Percentiles rank a stretch among this genome's conserved stretches.
Evolutionary conservation across 1,140 invertebrate species (phyloP).

Genomic region (Himalopsyche phryganea): DNA sequence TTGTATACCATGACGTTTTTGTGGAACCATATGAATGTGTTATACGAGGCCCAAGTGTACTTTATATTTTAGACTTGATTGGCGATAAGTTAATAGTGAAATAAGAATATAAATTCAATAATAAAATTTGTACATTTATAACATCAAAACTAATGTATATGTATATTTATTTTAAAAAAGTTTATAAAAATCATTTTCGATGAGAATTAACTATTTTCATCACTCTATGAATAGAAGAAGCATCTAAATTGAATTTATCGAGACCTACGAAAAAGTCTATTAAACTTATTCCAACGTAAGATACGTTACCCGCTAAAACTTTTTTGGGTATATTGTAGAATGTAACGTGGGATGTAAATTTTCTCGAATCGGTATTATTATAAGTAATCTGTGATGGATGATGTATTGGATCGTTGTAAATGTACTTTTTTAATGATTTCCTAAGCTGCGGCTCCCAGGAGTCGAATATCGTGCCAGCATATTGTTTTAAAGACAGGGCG

Average conservation of each 20-base stretch:
- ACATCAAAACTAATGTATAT: not conserved
- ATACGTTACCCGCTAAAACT: constrained; percentile 37
- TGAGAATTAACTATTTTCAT: constrained; percentile 14
- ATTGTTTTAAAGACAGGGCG: constrained; percentile 56
- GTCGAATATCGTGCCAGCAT: constrained; percentile 52
- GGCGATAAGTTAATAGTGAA: too few relatives aligned
- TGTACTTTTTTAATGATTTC: constrained; percentile 48
- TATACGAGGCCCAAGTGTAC: too few relatives aligned
- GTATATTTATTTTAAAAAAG: not conserved
- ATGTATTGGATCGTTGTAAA: constrained; percentile 37
- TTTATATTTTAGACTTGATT: too few relatives aligned
- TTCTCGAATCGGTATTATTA: constrained; percentile 30
- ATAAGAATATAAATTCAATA: too few relatives aligned
- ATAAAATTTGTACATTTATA: too few relatives aligned
- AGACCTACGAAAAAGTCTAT: constrained; percentile 20
- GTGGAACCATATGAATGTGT: too few relatives aligned
- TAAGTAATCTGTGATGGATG: not conserved
- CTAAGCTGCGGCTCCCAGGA: constrained; percentile 53
- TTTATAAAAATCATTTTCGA: too few relatives aligned
- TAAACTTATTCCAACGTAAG: constrained; percentile 6
- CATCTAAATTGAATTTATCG: constrained; percentile 17
- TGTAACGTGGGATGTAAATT: constrained; percentile 56
- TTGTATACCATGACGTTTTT: too few relatives aligned
- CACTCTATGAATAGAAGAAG: constrained; percentile 18
- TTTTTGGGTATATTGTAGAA: constrained; percentile 58